Evolutionary conservation across 2,888 invertebrate genomes (phyloP).

Genomic region (Anthophora plumipes): DNA sequence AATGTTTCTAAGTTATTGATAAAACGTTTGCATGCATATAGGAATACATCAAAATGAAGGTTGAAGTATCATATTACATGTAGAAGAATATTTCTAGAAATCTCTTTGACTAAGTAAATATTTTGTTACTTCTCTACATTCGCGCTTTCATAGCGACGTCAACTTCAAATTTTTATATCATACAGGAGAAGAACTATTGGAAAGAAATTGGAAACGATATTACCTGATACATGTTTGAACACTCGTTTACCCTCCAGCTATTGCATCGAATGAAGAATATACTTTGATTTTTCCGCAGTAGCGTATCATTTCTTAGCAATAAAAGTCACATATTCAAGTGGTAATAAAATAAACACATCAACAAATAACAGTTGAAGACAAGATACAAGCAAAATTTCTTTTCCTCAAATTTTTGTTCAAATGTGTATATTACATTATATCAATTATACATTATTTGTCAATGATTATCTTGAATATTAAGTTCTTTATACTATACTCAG

Average conservation of each 20-base stretch:
- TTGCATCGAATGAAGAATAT: not conserved
- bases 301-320: not conserved
- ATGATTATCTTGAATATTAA: no score
- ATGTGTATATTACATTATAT: no score
- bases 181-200: not conserved
- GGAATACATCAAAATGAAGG: not conserved
- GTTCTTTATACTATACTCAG: no score
- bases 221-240: conserved; percentile 17
- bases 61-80: not conserved
- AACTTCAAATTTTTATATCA: conserved; percentile 1
- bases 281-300: not conserved
- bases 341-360: no score
- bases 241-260: conserved; percentile 7
- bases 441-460: no score
- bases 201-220: conserved; percentile 22
- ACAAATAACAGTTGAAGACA: no score
- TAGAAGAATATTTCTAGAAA: not conserved
- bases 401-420: no score
- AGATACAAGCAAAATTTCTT: no score
- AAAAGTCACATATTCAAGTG: not conserved
- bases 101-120: conserved; percentile 10
- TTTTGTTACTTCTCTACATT: conserved; percentile 14
- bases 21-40: not conserved
- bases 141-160: conserved; percentile 11
- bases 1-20: not conserved